These are phyloP conservation scores for Tachina grossa DNA, from an alignment of 2,888 invertebrate genomes.

Conservation along the genomic window DNA sequence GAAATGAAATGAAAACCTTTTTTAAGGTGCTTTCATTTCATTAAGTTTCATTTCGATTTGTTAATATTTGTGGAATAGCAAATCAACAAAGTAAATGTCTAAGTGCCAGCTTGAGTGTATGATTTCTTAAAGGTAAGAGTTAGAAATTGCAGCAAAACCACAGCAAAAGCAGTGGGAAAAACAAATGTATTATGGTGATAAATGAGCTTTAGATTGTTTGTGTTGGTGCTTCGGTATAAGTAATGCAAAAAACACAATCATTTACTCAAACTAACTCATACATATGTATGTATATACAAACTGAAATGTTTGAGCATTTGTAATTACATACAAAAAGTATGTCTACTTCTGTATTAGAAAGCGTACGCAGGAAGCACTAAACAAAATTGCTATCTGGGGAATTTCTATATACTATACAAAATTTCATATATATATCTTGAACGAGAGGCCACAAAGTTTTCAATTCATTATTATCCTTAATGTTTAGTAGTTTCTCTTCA, in stretches of 20 bases:
- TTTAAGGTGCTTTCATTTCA: conserved; percentile 27
- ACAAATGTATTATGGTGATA: conserved; percentile 45
- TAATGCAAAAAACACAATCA: conserved; percentile 37
- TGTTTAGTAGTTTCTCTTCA: conserved; percentile 42
- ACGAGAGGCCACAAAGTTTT: conserved; percentile 51
- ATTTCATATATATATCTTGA: neutral
- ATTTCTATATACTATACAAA: conserved; percentile 7
- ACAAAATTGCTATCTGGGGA: conserved; percentile 57
- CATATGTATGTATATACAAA: neutral
- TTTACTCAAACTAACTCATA: conserved; percentile 13
- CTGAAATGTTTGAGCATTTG: neutral
- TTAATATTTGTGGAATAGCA: conserved; percentile 3
- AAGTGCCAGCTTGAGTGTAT: conserved; percentile 25
- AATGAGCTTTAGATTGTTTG: conserved; percentile 65
- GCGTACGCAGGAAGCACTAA: conserved; percentile 59
- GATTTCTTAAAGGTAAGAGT: conserved; percentile 44
- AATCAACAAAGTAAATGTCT: neutral
- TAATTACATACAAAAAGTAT: conserved; percentile 31
- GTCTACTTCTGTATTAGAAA: neutral
- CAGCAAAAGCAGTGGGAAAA: conserved; percentile 11
- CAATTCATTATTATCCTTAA: conserved; percentile 67
- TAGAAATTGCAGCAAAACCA: conserved; percentile 29
- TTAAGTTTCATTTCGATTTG: conserved; percentile 33
- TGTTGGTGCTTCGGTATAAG: conserved; percentile 41
- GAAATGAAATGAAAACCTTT: neutral